A percentile compares a stretch with the other conserved stretches of the same genome.
These are phyloP conservation scores for Cryptoprocta ferox DNA, from an alignment of 2,797 vertebrate genomes.

Conservation along the genomic window DNA sequence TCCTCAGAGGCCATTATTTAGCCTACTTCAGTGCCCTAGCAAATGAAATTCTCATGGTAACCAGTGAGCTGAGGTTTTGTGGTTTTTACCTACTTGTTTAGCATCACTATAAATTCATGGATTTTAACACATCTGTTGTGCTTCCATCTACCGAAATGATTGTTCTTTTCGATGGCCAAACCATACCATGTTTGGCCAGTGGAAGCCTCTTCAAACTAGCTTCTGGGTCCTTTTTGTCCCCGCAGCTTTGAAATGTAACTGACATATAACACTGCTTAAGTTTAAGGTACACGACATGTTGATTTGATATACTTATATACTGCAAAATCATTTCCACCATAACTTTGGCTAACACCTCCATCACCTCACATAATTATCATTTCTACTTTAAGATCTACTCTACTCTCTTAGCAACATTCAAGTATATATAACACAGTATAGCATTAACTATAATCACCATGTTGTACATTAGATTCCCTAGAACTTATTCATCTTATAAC, in stretches of 20 bases:
- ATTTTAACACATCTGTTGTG: constrained; percentile 1
- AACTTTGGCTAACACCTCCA: not conserved
- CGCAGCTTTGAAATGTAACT: not conserved
- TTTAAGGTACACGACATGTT: not conserved
- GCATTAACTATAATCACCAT: not conserved
- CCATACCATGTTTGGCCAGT: not conserved
- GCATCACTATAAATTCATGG: not conserved
- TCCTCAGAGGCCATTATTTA: not conserved
- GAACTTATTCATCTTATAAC: not conserved
- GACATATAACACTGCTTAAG: not conserved
- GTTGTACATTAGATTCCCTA: not conserved
- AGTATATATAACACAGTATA: not conserved
- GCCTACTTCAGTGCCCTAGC: not conserved
- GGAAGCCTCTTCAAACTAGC: not conserved
- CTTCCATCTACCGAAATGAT: not conserved
- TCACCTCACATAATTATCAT: not conserved
- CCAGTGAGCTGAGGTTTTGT: not conserved
- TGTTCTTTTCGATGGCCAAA: not conserved
- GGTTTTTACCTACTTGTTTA: not conserved
- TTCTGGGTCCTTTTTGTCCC: not conserved
- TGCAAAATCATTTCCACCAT: not conserved
- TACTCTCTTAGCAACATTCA: not conserved
- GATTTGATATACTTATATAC: not conserved
- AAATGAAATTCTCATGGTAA: not conserved
- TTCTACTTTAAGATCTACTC: not conserved